These are phyloP conservation scores for Boleophthalmus pectinirostris DNA, from an alignment of 2,113 vertebrate species.

Conservation along the genomic window DNA sequence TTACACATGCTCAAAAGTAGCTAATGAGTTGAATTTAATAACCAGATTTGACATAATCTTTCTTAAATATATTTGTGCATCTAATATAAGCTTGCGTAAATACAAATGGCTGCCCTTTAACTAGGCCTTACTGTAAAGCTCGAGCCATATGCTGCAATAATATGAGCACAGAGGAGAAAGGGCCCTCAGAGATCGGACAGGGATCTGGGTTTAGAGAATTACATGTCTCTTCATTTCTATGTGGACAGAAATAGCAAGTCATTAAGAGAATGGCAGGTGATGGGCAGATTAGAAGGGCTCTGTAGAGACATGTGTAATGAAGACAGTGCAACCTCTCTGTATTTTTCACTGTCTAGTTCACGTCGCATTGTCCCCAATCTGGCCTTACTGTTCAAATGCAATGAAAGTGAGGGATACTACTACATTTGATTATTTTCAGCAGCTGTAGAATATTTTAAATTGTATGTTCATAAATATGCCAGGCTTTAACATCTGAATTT, in stretches of 20 bases:
- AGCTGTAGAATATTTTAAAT: background rate
- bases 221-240: constrained; percentile 63
- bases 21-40: constrained; percentile 18
- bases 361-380: constrained; percentile 43
- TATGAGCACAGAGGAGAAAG: constrained; percentile 32
- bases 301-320: constrained; percentile 64
- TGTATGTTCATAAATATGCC: constrained; percentile 16
- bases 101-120: background rate
- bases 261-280: constrained; percentile 77
- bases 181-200: constrained; percentile 47
- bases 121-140: constrained; percentile 23
- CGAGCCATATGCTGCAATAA: constrained; percentile 21
- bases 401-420: constrained; percentile 17
- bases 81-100: background rate
- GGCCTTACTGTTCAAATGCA: constrained; percentile 43
- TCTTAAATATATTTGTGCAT: background rate
- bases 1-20: constrained; percentile 42
- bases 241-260: constrained; percentile 75
- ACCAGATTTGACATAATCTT: background rate
- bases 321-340: constrained; percentile 58
- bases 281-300: constrained; percentile 66
- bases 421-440: background rate
- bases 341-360: constrained; percentile 44
- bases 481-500: constrained; percentile 15
- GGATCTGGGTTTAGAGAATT: constrained; percentile 38